Base-by-base conservation (phyloP, 2,888 invertebrate species). In the Drosophila merina region DNA sequence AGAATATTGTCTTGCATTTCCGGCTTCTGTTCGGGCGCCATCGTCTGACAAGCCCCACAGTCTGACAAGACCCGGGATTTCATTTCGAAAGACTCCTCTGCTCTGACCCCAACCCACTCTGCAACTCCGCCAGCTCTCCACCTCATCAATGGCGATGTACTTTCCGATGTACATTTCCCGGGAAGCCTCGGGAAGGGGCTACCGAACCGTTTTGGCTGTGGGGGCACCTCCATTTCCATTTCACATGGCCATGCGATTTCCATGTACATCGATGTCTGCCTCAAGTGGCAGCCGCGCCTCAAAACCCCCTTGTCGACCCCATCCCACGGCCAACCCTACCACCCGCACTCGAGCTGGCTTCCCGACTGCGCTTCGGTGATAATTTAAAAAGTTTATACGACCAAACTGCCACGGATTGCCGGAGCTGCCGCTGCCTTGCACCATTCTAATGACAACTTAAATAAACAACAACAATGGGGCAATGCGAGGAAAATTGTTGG, bases 341-440 rank as follows among this genome's bases (percentile, higher is more conserved):
- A 40, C 56, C 60, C 58, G 60, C 60, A 60, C 60, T 47, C 57
- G 60, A 57, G 57, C 14, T 14, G 0, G 63, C 51, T 63, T 57
- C 62, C 66, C 71, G 66, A 60, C 79, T 73, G 77, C 76, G 85
- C 73, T 64, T 72, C 62, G 84, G 85, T 80, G 84, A 85, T 85
- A 85, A 85, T 85, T 88, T 85, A 75, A 88, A 87, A 83, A 85
- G 88, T 85, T 85, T 88, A 85, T 85, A 83, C 77, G 67, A 57
- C 66, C 63, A 44, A 50, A 68, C 74, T 74, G 58, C 58, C 57
- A 20, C 48, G 52, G 66, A 66, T 68, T 77, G 63, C 63, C 64
- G 30, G 51, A 9, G 54, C 44, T 47, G 78, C 57, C 71, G 72
- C 63, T 67, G 80, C 72, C 26, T 63, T 69, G 56, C 62, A 67